These are phyloP conservation scores for Philotrypesis tridentata DNA, from an alignment of 1,140 invertebrate genomes.

Conservation along the genomic window DNA sequence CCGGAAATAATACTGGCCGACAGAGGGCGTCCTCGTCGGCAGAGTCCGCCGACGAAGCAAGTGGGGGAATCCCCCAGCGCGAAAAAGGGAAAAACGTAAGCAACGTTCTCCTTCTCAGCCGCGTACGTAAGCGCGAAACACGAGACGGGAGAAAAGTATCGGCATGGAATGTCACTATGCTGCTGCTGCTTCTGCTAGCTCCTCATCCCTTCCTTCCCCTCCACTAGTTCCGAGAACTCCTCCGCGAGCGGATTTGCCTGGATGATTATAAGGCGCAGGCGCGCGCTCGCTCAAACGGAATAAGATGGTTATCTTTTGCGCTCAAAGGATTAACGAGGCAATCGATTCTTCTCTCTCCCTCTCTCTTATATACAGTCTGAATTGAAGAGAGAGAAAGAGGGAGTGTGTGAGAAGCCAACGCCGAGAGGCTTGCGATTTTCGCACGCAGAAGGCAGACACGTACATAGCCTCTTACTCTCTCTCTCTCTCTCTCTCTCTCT, in stretches of 20 bases:
- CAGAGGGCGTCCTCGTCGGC: neutral
- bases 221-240: conserved; percentile 66
- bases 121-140: conserved; percentile 59
- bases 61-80: neutral
- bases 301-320: conserved; percentile 68
- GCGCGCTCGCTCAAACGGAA: conserved; percentile 57
- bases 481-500: too few species aligned
- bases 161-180: conserved; percentile 68
- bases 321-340: conserved; percentile 67
- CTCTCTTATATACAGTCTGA: conserved; percentile 7
- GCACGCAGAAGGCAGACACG: conserved; percentile 34
- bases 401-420: neutral
- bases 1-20: too few species aligned
- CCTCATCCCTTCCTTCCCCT: conserved; percentile 53
- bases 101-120: neutral
- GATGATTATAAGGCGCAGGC: conserved; percentile 68
- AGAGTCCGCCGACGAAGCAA: neutral
- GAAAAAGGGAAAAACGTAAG: neutral
- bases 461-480: neutral
- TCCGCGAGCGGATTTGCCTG: conserved; percentile 64
- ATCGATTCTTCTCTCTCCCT: conserved; percentile 51
- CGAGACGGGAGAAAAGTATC: conserved; percentile 66
- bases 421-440: conserved; percentile 45
- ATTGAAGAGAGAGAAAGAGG: neutral
- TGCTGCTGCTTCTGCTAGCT: neutral